These are phyloP conservation scores for Cephus cinctus DNA, from an alignment of 1,140 invertebrate genomes.

Conservation along the genomic window DNA sequence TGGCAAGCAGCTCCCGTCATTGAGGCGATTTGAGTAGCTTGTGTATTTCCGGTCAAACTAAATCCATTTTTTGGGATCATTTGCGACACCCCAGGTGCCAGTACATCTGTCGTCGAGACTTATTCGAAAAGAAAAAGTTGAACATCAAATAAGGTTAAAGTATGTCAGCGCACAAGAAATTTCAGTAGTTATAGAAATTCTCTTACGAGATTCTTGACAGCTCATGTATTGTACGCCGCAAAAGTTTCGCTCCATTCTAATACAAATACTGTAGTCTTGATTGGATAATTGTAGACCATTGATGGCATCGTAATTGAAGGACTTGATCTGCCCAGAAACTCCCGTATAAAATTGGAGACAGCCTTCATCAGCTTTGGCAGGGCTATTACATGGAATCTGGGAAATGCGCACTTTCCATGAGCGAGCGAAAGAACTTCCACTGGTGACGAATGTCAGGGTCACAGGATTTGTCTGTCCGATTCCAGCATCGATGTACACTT, in stretches of 20 bases:
- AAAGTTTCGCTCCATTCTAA: conserved; percentile 82
- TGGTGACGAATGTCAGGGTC: conserved; percentile 76
- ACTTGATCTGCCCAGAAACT: conserved; percentile 74
- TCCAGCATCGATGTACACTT: conserved; percentile 83
- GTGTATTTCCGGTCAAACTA: conserved; percentile 72
- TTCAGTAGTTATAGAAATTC: too few species aligned
- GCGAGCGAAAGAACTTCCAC: conserved; percentile 69
- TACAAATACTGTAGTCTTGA: conserved; percentile 85
- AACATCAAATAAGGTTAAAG: too few species aligned
- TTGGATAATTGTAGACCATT: conserved; percentile 81
- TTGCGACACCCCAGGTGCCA: neutral
- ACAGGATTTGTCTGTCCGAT: conserved; percentile 71
- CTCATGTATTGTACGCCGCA: conserved; percentile 82
- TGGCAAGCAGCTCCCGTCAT: conserved; percentile 64
- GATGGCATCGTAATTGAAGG: conserved; percentile 79
- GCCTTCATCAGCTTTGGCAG: conserved; percentile 77
- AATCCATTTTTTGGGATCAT: conserved; percentile 60
- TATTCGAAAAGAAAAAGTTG: neutral
- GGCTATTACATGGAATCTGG: conserved; percentile 75
- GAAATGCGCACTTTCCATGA: conserved; percentile 79
- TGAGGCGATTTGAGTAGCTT: conserved; percentile 64
- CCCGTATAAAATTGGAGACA: conserved; percentile 82
- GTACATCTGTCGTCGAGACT: neutral
- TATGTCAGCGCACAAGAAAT: too few species aligned
- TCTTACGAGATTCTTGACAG: conserved; percentile 62